Base-by-base conservation (phyloP, 1,140 invertebrate species). In the Trichonephila clavata region DNA sequence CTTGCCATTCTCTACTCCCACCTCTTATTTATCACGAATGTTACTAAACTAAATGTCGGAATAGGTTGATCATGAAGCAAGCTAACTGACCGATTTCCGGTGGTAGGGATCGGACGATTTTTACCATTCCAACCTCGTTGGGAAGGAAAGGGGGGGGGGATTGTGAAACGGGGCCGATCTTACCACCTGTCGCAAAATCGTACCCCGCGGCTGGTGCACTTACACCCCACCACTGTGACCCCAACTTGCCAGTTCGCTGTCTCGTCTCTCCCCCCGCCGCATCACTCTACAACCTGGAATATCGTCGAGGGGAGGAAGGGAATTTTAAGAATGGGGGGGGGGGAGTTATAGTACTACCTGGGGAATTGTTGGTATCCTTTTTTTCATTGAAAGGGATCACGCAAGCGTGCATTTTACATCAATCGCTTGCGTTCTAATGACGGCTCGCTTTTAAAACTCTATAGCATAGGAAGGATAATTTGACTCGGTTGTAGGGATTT, bases 151-250 rank as follows among this genome's bases (percentile, higher is more conserved):
- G 68, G 68, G 68, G 71, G 32, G 5, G 71, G 71, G 32, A 77
- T 77, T 77, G 32, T 24, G 59, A 63, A 63, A 63, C 59, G 59
- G 84, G 84, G 84, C 59, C 84, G 59, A 7, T 27, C 60, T n/a
- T 20, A 86, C 59, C 84, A 86, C 84, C 84, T 86, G 84, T 86
- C 84, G 84, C 84, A 86, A 27, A 86, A 60, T 86, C 84, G 59
- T 27, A 86, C 84, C 84, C 84, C 84, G 59, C 50, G 27, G 60
- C 84, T 63, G 16, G 84, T 65, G 84, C 59, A 86, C 59, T 27
- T 86, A 86, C 84, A 86, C 84, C 84, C 84, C 84, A 13, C 84
- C 39, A 39, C 13, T 39, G 71, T 77, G 84, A 63, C 84, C 84
- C 84, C 60, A 60, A 57, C 84, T 77, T 77, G 71, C 27, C 71